phyloP scores from a whole-genome alignment of 1,140 invertebrate genomes.

The Bombyx mandarina region DNA sequence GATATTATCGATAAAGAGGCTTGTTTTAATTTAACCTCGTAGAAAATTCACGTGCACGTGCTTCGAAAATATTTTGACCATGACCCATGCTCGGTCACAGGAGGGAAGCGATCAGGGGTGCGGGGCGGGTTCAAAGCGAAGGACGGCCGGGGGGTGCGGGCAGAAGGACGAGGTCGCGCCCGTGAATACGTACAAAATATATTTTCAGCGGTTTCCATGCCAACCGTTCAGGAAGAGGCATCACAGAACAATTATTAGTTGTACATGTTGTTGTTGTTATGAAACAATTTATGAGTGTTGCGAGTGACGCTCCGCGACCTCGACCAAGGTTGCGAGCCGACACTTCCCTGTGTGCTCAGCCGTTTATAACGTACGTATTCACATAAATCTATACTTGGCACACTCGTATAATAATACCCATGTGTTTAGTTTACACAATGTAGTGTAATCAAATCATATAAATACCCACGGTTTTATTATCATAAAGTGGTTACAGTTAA shows the following conservation, averaged over 20 bases:
- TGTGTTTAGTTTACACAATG: slow-evolving; percentile 5
- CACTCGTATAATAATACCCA: slow-evolving; percentile 14
- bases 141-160: slow-evolving; percentile 10
- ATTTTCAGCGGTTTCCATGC: slow-evolving; percentile 25
- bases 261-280: slow-evolving; percentile 29
- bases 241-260: slow-evolving; percentile 21
- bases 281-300: slow-evolving; percentile 58
- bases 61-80: slow-evolving; percentile 36
- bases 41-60: slow-evolving; percentile 26
- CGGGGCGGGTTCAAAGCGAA: slow-evolving; percentile 23
- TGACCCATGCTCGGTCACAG: slow-evolving; percentile 52
- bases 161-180: slow-evolving; percentile 6
- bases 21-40: slow-evolving; percentile 7
- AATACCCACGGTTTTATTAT: too few species aligned
- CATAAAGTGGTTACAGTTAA: too few species aligned
- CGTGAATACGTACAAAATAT: slow-evolving; percentile 19
- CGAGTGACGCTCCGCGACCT: slow-evolving; percentile 59
- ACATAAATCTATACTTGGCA: slow-evolving; percentile 23
- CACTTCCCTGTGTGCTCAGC: slow-evolving; percentile 64
- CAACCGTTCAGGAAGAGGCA: slow-evolving; percentile 15
- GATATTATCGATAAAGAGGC: too few species aligned
- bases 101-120: slow-evolving; percentile 24
- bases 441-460: slow-evolving; percentile 14
- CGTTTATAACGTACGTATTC: slow-evolving; percentile 40
- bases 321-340: slow-evolving; percentile 52